Base-by-base conservation (phyloP, 2,888 invertebrate species). In the Lordiphosa fenestrarum region DNA sequence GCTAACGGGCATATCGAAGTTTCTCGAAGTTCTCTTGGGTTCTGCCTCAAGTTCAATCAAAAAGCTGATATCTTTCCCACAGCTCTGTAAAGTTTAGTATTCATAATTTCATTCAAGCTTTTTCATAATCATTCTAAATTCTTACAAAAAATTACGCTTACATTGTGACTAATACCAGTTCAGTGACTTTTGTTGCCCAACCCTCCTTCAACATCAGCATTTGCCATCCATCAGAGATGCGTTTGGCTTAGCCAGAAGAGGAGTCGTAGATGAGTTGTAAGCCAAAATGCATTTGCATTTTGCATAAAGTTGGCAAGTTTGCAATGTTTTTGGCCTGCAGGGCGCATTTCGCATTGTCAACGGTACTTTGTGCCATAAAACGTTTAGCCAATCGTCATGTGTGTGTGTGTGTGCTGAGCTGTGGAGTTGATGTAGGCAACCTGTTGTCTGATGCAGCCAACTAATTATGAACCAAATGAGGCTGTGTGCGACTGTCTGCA, bases 381-480 rank as follows among this genome's bases (percentile, higher is more conserved):
- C 76, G 76, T 77, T 77, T 81, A 81, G 75, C 68, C 68, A 81
- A 81, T 77, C 59, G 64, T 58, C 50, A 4, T 30, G 30, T 30
- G 30, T 30, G 30, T 30, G 30, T 7, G 7, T 25, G 25, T 25
- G 25, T 25, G 23, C 23, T 1, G 23, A 25, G 23, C 23, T 6
- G 1, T 1, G 6, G 25, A 10, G 9, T 10, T 30, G 30, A 30
- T 30, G 30, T 30, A 30, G 30, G 15, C 44, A 44, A 44, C 44
- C 81, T 76, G 81, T 76, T 80, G 76, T 39, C 51, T 15, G 41
- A 39, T 9, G 48, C 40, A 35, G 48, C 65, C 67, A 73, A 80
- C 78, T 80, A 83, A 80, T 80, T 80, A 80, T 74, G 74, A 83
- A 80, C 74, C 83, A 66, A 83, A 75, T 74, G 64, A 66, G 68